Percentiles rank a stretch among this genome's conserved stretches.
phyloP scores from a whole-genome alignment of 2,113 vertebrate species.

The Puffinus mauretanicus region DNA sequence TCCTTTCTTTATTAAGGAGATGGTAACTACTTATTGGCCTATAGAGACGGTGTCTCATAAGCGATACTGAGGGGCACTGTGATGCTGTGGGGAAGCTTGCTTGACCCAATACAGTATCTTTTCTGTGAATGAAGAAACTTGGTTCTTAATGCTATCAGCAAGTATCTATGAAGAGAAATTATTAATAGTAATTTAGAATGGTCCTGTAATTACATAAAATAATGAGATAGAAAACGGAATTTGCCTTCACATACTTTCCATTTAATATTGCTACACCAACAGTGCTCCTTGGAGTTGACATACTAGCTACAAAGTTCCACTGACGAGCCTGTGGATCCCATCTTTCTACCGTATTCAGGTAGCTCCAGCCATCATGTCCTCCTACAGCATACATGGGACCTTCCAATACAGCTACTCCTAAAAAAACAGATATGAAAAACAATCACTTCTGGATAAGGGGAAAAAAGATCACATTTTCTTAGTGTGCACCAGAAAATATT shows the following conservation, averaged over 20 bases:
- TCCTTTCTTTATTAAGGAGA: neutral
- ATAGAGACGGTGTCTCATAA: neutral
- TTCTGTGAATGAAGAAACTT: neutral
- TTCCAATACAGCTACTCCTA: constrained; percentile 94
- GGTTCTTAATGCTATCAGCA: neutral
- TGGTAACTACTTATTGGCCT: neutral
- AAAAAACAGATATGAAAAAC: constrained; percentile 1
- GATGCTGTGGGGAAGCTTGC: neutral
- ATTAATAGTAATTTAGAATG: neutral
- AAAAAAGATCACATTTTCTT: neutral
- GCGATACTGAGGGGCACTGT: neutral
- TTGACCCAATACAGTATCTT: neutral
- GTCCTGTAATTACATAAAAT: neutral
- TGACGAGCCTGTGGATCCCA: constrained; percentile 99
- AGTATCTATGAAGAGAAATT: neutral
- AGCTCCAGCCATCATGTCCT: constrained; percentile 98
- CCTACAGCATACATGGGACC: constrained; percentile 98
- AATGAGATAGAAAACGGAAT: neutral
- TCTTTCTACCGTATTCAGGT: constrained; percentile 97
- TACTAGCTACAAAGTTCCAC: constrained; percentile 97
- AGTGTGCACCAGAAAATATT: neutral
- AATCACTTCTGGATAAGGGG: neutral
- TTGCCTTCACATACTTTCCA: constrained; percentile 85
- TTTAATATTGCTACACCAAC: constrained; percentile 95
- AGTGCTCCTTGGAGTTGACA: constrained; percentile 96